These are phyloP conservation scores for Tricholauxania praeusta DNA, from an alignment of 2,888 invertebrate species.

Conservation along the genomic window DNA sequence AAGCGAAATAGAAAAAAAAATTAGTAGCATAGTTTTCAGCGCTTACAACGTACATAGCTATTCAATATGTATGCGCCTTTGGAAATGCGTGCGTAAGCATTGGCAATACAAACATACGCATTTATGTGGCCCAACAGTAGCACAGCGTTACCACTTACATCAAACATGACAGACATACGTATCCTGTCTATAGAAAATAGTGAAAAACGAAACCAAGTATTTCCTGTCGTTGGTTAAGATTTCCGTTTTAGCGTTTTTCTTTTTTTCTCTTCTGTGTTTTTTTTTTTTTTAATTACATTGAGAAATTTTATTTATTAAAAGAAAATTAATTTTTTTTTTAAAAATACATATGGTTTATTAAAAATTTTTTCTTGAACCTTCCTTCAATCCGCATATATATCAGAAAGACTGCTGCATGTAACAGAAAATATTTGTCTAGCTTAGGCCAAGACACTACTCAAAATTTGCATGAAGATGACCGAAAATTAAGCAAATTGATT, in stretches of 20 bases:
- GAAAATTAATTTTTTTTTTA: too few relatives aligned
- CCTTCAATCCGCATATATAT: too few relatives aligned
- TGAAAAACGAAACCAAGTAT: background rate
- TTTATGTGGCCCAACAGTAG: background rate
- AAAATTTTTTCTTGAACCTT: too few relatives aligned
- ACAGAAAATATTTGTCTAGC: too few relatives aligned
- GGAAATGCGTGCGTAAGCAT: background rate
- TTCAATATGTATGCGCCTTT: background rate
- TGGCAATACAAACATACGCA: background rate
- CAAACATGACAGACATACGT: background rate
- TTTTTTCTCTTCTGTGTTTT: constrained; percentile 42
- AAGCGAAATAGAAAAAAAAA: background rate
- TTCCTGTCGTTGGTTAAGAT: background rate
- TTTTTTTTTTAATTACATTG: constrained; percentile 37
- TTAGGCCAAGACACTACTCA: too few relatives aligned
- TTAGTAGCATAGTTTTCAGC: background rate
- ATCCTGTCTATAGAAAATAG: constrained; percentile 3
- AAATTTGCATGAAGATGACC: too few relatives aligned
- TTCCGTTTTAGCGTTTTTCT: constrained; percentile 49
- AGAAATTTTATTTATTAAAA: too few relatives aligned
- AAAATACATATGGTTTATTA: too few relatives aligned
- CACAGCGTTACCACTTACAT: background rate
- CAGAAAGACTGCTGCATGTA: too few relatives aligned
- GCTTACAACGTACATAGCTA: background rate
- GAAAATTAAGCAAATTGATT: too few relatives aligned